Evolutionary conservation across 2,888 invertebrate species (phyloP).

Genomic region (Pomacea canaliculata): DNA sequence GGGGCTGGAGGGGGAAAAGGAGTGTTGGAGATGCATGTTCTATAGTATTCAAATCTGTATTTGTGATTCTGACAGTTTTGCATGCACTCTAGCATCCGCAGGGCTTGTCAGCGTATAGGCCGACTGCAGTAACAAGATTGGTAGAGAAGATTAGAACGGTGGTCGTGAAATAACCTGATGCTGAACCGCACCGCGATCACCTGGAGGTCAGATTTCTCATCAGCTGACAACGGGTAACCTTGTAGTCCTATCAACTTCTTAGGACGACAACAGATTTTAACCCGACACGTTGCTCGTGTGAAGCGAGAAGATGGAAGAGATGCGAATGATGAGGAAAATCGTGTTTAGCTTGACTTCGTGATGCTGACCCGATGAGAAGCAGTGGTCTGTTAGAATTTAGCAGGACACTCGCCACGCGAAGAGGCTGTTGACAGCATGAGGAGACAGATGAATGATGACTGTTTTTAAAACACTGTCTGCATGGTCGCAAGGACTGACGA

Average conservation of each 20-base stretch:
- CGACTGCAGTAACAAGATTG: too few species aligned
- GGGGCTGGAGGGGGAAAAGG: too few species aligned
- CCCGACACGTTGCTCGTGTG: background rate
- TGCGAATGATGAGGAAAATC: background rate
- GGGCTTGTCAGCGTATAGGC: too few species aligned
- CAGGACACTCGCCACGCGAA: too few species aligned
- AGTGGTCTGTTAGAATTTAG: background rate
- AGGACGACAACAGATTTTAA: background rate
- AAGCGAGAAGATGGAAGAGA: background rate
- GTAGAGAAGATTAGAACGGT: background rate
- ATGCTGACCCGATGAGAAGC: background rate
- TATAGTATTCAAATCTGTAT: too few species aligned
- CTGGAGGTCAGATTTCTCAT: conserved; percentile 20
- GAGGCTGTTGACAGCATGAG: too few species aligned
- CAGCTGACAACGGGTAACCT: conserved; percentile 21
- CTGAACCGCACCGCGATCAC: background rate
- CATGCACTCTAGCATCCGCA: too few species aligned
- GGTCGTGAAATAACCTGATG: conserved; percentile 17
- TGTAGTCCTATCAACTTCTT: conserved; percentile 5
- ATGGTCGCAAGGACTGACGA: too few species aligned
- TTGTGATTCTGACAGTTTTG: too few species aligned
- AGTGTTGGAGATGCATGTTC: too few species aligned
- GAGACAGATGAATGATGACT: conserved; percentile 17
- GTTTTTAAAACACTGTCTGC: background rate
- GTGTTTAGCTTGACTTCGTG: background rate